phyloP scores from a whole-genome alignment of 2,797 vertebrate genomes.

The Hylomyscus alleni region DNA sequence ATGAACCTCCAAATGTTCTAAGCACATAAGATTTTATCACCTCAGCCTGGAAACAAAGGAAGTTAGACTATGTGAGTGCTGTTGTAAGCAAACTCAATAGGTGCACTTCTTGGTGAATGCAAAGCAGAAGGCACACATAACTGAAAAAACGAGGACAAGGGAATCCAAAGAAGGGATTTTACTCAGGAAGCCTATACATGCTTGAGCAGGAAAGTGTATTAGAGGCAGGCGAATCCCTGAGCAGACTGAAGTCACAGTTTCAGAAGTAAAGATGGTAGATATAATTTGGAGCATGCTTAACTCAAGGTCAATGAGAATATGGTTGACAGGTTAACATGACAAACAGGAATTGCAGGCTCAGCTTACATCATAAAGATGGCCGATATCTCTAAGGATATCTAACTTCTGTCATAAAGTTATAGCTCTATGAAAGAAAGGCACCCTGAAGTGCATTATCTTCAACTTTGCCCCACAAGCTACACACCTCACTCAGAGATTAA shows the following conservation, averaged over 20 bases:
- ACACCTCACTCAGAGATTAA: not conserved
- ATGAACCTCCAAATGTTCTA: not conserved
- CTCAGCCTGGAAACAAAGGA: not conserved
- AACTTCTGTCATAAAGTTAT: not conserved
- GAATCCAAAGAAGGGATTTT: rapidly evolving
- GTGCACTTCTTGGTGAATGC: not conserved
- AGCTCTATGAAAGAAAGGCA: too few relatives aligned
- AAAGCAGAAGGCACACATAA: not conserved
- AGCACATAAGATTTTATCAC: not conserved
- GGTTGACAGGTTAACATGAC: not conserved
- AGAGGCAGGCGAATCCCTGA: not conserved
- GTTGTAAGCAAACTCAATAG: not conserved
- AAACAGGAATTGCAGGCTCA: not conserved
- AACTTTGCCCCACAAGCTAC: not conserved
- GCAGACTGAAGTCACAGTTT: not conserved
- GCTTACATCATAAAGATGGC: not conserved
- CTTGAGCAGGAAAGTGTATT: not conserved
- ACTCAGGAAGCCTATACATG: not conserved
- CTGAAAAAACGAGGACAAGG: not conserved
- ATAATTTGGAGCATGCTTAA: not conserved
- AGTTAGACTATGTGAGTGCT: not conserved
- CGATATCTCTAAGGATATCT: not conserved
- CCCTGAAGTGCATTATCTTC: too few relatives aligned
- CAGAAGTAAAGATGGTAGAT: not conserved
- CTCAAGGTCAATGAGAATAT: not conserved